These are phyloP conservation scores for Pipistrellus kuhlii DNA, from an alignment of 2,797 vertebrate genomes.

Conservation along the genomic window DNA sequence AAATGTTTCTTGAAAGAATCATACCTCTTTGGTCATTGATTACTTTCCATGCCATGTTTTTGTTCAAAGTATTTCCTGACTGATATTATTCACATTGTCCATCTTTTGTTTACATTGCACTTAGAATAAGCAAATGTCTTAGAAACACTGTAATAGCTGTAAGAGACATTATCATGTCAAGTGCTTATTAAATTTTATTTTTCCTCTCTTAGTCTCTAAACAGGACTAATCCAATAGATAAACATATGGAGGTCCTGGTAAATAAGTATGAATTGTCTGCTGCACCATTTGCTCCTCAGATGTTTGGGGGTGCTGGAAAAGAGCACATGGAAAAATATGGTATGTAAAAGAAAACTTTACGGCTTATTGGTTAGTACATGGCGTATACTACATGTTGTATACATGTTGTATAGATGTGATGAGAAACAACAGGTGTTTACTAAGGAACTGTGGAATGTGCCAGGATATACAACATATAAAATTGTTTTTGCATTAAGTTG, in stretches of 20 bases:
- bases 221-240: conserved; percentile 92
- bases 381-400: neutral
- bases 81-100: conserved; percentile 20
- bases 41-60: conserved; percentile 31
- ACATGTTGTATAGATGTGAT: neutral
- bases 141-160: neutral
- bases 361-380: neutral
- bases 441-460: conserved; percentile 5
- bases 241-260: conserved; percentile 94
- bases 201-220: conserved; percentile 88
- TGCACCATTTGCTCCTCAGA: conserved; percentile 90
- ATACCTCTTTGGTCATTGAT: neutral
- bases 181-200: conserved; percentile 60
- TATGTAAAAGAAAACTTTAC: conserved; percentile 79
- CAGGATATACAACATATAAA: conserved; percentile 23
- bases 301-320: conserved; percentile 94
- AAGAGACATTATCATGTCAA: neutral
- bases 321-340: conserved; percentile 99
- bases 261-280: conserved; percentile 90
- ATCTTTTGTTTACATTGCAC: neutral
- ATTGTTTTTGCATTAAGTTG: conserved; percentile 36
- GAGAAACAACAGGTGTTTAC: conserved; percentile 44
- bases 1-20: conserved; percentile 45
- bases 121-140: conserved; percentile 34
- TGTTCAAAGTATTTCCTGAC: neutral